Base-by-base conservation (phyloP, 2,113 vertebrate species). In the Melanocharis versteri region DNA sequence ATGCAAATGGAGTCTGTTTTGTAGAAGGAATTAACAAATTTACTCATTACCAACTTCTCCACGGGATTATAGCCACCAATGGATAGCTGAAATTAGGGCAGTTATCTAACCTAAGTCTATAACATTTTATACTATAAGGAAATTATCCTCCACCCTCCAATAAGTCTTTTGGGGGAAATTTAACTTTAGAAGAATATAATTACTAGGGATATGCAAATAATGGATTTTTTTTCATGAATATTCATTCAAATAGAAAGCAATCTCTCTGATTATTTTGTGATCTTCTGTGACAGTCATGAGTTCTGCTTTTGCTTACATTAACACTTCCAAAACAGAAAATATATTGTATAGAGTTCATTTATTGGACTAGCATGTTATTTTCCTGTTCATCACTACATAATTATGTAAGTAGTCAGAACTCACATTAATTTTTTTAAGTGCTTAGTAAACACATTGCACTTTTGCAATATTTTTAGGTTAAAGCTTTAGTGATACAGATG, bases 1-100 rank as follows among this genome's bases (percentile, higher is more conserved):
- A 90, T 71, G 65, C 35, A 93, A 95, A 94, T 76, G 5, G 35
- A 81, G 24, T 44, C 30, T 75, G 57, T 87, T 94, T 94, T 76
- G 66, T 75, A 37, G 70, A 82, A 76, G 53, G 40, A 91, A 79
- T 90, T 87, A 93, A 92, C 18, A 85, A 96, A 94, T 94, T 79
- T 87, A 85, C 56, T 94, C 48, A 91, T 95, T 95, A 64, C 21
- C 6, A 83, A 72, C 56, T 78, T 83, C 77, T 94, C 61, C 30
- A 40, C 27, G 48, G 89, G 89, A 91, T 89, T 94, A 78, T 28
- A 93, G 60, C 13, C 83, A 94, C 60, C 56, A 84, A 72, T 78
- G 76, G 23, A 65, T 69, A 51, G 72, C 31, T 78, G 78, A 96
- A 90, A 91, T 94, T 91, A 96, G 33, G 83, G 8, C 27, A 83